Evolutionary conservation across 2,797 vertebrate species (phyloP).

Genomic region (Epinephelus coioides): DNA sequence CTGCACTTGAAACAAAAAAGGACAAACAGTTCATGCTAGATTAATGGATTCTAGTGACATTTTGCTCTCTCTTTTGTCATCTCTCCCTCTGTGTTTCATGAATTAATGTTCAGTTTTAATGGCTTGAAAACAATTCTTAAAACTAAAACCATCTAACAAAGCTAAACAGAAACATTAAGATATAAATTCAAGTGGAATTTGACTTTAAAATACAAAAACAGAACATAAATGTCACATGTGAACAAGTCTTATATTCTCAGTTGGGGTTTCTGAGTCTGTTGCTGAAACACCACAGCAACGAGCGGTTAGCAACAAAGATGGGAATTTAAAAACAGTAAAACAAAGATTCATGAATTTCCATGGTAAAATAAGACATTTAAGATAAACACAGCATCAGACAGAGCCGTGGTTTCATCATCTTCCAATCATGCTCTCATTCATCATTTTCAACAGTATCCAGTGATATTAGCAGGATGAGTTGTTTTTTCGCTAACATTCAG

Average conservation of each 20-base stretch:
- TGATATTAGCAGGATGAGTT: background rate
- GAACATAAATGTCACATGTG: background rate
- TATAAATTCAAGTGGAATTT: background rate
- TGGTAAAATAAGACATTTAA: background rate
- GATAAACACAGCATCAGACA: background rate
- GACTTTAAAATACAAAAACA: background rate
- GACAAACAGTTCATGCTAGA: background rate
- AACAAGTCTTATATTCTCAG: background rate
- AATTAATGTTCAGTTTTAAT: background rate
- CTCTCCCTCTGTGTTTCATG: background rate
- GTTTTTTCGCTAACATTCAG: constrained; percentile 9
- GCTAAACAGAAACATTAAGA: background rate
- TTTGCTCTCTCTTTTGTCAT: background rate
- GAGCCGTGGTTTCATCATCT: background rate
- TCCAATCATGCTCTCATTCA: background rate
- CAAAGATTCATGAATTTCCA: background rate
- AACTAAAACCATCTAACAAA: background rate
- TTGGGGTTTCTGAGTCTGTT: background rate
- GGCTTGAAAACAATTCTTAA: background rate
- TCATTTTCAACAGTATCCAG: constrained; percentile 1
- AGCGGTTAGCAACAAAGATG: background rate
- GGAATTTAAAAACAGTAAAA: background rate
- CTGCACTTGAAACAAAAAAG: background rate
- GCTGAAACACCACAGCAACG: background rate
- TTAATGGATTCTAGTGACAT: background rate